Base-by-base conservation (phyloP, 2,797 vertebrate species). In the Cuniculus paca region DNA sequence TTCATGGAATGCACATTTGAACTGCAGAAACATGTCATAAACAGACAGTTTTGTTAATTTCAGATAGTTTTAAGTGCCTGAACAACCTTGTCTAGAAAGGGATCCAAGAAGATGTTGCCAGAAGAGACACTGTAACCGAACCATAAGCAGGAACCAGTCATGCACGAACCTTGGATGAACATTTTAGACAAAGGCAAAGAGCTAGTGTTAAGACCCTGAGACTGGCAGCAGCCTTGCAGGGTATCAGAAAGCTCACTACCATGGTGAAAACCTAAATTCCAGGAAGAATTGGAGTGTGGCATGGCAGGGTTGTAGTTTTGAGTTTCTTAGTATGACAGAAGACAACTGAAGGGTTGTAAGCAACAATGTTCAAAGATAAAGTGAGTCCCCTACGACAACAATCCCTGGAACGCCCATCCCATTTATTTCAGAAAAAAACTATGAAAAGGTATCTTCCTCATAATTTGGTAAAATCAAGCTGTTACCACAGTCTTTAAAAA, bases 391-490 rank as follows among this genome's bases (percentile, higher is more conserved):
- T 48, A 17, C 24, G 17, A 31, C 42, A 48, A 24, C 14, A 11
- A 39, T 72, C 56, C n/a, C 13, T 28, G 34, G 87, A 94, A 74
- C 63, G 72, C 54, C 28, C 20, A 39, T 56, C 42, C 19, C 26
- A 88, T 86, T 63, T 88, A 19, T 74, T 88, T 95, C 14, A 60
- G 50, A 54, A 87, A 82, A 83, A 42, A 70, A 56, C n/a, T 20
- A 68, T 5, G 13, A 28, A 80, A 89, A 24, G 26, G 8, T 81
- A 17, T 58, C 77, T 95, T 61, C 6, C 39, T 31, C 50, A 83
- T 93, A 54, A 61, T 88, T 94, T 88, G 54, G 36, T 92, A 92
- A 80, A 61, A 85, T 79, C 74, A 68, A 79, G 56, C 86, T 83
- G 34, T 74, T 60, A 78, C 56, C 52, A 78, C 26, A 90, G 20